A percentile compares a stretch with the other conserved stretches of the same genome.
Evolutionary conservation across 2,113 vertebrate genomes (phyloP).

Genomic region (Atractosteus spatula): DNA sequence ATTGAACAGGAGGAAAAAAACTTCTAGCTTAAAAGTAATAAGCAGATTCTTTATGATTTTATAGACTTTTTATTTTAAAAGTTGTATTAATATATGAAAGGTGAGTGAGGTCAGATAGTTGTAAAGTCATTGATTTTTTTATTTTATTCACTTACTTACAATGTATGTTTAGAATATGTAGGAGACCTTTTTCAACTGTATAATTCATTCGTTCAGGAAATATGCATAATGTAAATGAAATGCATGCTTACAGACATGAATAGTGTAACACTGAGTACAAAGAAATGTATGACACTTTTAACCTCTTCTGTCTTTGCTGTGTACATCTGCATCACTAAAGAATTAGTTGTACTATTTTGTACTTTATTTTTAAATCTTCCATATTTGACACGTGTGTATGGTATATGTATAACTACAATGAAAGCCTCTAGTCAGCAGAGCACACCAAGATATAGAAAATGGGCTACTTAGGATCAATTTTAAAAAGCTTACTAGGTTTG

Average conservation of each 20-base stretch:
- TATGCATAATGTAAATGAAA: constrained; percentile 70
- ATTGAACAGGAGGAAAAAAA: constrained; percentile 4
- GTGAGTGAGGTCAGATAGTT: constrained; percentile 62
- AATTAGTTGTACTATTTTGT: constrained; percentile 32
- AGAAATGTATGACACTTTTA: constrained; percentile 73
- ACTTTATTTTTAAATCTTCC: constrained; percentile 27
- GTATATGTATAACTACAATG: background rate
- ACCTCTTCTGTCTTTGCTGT: constrained; percentile 49
- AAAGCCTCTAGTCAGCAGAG: background rate
- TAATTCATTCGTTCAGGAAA: constrained; percentile 73
- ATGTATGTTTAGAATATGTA: constrained; percentile 30
- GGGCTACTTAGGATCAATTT: background rate
- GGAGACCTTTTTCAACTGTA: constrained; percentile 71
- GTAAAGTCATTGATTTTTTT: constrained; percentile 51
- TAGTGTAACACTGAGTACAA: constrained; percentile 68
- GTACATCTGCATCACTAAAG: constrained; percentile 46
- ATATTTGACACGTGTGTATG: background rate
- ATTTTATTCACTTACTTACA: constrained; percentile 37
- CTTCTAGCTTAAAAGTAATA: constrained; percentile 47
- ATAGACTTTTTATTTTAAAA: constrained; percentile 73
- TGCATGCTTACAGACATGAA: constrained; percentile 75
- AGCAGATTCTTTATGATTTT: constrained; percentile 67
- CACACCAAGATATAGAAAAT: background rate
- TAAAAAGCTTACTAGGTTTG: background rate
- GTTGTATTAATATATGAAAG: constrained; percentile 74